These are phyloP conservation scores for Leptura quadrifasciata DNA, from an alignment of 2,888 invertebrate genomes.

Conservation along the genomic window DNA sequence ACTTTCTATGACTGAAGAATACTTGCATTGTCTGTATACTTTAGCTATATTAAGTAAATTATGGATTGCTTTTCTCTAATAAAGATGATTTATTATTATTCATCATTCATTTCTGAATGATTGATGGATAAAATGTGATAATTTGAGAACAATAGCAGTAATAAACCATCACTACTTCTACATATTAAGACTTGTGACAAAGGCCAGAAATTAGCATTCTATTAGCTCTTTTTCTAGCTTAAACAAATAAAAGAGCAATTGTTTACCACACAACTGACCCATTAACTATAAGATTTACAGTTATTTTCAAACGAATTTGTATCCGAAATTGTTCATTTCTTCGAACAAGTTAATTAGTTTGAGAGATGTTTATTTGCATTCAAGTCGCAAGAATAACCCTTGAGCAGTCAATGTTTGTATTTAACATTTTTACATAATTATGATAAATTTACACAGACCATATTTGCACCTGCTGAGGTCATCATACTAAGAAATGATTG, in stretches of 20 bases:
- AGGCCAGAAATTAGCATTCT: neutral
- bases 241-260: neutral
- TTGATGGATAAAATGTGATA: neutral
- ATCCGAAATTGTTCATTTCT: neutral
- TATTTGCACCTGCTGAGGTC: slow-evolving; percentile 52
- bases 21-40: no score
- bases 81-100: neutral
- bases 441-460: slow-evolving; percentile 39
- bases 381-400: neutral
- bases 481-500: slow-evolving; percentile 44
- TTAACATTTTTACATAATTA: slow-evolving; percentile 49
- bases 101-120: neutral
- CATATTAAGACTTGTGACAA: neutral
- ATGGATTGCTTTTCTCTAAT: no score
- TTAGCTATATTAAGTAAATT: no score
- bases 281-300: neutral
- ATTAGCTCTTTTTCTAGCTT: neutral
- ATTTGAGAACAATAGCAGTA: neutral
- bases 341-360: neutral
- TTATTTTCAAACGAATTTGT: neutral
- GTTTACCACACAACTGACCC: neutral
- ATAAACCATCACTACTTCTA: neutral
- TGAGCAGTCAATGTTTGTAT: slow-evolving; percentile 48
- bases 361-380: neutral
- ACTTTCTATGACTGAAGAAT: no score